phyloP scores from a whole-genome alignment of 2,113 vertebrate species.

The Notechis scutatus region DNA sequence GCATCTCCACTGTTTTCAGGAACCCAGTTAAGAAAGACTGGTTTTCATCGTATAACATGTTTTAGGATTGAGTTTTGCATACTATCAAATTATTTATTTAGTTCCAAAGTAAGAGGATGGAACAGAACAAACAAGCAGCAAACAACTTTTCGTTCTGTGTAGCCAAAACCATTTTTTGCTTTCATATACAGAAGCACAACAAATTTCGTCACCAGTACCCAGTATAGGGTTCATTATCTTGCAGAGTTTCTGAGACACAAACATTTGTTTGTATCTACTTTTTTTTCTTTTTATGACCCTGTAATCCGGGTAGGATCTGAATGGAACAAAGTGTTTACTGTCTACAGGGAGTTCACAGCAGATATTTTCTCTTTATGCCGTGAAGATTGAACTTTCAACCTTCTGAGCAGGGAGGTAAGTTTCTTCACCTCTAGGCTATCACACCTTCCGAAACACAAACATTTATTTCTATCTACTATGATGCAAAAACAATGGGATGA shows the following conservation, averaged over 20 bases:
- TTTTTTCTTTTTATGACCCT: not conserved
- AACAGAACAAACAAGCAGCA: not conserved
- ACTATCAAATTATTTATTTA: not conserved
- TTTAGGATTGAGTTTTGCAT: not conserved
- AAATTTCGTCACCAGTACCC: not conserved
- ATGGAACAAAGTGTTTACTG: not conserved
- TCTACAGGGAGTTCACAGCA: not conserved
- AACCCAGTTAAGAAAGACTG: not conserved
- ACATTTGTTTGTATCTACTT: not conserved
- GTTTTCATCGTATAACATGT: not conserved
- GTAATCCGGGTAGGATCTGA: not conserved
- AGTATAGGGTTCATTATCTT: not conserved
- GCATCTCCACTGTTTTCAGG: not conserved
- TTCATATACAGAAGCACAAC: not conserved
- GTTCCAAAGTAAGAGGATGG: not conserved
- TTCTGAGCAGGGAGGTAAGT: not conserved
- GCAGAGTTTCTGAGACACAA: not conserved
- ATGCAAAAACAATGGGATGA: not conserved
- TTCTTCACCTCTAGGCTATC: not conserved
- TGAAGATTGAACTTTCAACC: not conserved
- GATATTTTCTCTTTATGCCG: not conserved
- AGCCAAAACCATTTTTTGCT: not conserved
- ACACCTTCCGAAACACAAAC: not conserved
- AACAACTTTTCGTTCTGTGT: not conserved
- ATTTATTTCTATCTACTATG: not conserved